phyloP scores from a whole-genome alignment of 2,797 vertebrate species.

The Lindbergichthys nudifrons region DNA sequence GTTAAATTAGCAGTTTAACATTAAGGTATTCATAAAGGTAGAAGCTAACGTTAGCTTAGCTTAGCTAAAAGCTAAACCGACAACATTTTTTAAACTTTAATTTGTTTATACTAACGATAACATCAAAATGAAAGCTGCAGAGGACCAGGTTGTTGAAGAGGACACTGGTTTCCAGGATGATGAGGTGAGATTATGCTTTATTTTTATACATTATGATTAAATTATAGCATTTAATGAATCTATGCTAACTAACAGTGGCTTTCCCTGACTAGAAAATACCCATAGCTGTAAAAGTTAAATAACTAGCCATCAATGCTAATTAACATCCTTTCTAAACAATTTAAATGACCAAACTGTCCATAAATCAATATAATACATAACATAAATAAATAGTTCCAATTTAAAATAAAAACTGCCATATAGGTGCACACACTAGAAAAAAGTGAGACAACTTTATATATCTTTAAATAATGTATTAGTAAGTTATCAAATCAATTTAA shows the following conservation, averaged over 20 bases:
- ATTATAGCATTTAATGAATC: not conserved
- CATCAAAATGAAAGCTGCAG: conserved; percentile 85
- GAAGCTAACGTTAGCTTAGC: not conserved
- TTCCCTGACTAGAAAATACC: not conserved
- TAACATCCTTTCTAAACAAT: not conserved
- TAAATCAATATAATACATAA: not conserved
- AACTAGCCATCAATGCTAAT: not conserved
- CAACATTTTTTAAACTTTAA: not conserved
- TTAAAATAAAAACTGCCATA: not conserved
- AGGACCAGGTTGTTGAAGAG: conserved; percentile 93
- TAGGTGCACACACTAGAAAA: not conserved
- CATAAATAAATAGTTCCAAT: not conserved
- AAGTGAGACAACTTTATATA: not conserved
- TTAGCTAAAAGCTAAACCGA: not conserved
- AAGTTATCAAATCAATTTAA: not conserved
- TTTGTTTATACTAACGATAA: not conserved
- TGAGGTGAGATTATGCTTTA: conserved; percentile 83
- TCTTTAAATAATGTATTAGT: not conserved
- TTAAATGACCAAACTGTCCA: not conserved
- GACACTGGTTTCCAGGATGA: conserved; percentile 89
- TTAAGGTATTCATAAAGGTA: not conserved
- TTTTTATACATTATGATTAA: too few relatives aligned
- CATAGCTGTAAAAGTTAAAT: not conserved
- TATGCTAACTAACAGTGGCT: not conserved
- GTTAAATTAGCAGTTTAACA: not conserved